A percentile compares a stretch with the other conserved stretches of the same genome.
Conservation (phyloP, 2,113 vertebrate genomes). For the Todiramphus chloris region DNA sequence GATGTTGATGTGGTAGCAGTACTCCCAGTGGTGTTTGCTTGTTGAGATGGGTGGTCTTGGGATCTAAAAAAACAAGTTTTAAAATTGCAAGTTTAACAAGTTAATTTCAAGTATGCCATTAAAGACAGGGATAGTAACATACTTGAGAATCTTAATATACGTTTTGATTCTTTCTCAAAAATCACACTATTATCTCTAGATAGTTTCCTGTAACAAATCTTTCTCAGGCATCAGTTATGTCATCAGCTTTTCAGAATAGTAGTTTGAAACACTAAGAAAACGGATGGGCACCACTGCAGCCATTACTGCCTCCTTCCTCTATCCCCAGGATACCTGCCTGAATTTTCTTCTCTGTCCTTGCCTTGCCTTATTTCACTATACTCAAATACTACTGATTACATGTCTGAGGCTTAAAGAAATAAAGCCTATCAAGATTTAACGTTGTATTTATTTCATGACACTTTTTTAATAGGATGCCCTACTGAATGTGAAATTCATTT, state of each 20-base stretch:
- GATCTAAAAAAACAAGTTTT: constrained; percentile 64
- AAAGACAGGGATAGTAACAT: background rate
- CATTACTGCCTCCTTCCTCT: background rate
- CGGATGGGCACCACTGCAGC: background rate
- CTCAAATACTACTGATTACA: background rate
- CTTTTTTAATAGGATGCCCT: background rate
- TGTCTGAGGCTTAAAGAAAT: background rate
- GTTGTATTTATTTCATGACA: background rate
- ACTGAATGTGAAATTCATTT: background rate
- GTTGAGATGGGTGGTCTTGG: constrained; percentile 75
- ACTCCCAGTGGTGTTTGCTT: constrained; percentile 68
- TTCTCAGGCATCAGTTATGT: background rate
- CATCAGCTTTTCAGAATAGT: background rate
- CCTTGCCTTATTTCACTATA: background rate
- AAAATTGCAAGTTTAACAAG: background rate
- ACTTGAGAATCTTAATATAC: background rate
- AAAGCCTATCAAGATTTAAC: background rate
- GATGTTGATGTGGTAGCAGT: constrained; percentile 68
- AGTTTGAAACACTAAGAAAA: background rate
- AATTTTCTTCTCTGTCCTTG: background rate
- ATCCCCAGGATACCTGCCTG: fast-evolving
- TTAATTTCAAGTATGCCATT: background rate
- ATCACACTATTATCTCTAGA: background rate
- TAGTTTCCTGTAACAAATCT: background rate
- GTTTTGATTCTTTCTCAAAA: background rate